These are phyloP conservation scores for Drosophila testacea DNA, from an alignment of 2,888 invertebrate genomes.

Conservation along the genomic window DNA sequence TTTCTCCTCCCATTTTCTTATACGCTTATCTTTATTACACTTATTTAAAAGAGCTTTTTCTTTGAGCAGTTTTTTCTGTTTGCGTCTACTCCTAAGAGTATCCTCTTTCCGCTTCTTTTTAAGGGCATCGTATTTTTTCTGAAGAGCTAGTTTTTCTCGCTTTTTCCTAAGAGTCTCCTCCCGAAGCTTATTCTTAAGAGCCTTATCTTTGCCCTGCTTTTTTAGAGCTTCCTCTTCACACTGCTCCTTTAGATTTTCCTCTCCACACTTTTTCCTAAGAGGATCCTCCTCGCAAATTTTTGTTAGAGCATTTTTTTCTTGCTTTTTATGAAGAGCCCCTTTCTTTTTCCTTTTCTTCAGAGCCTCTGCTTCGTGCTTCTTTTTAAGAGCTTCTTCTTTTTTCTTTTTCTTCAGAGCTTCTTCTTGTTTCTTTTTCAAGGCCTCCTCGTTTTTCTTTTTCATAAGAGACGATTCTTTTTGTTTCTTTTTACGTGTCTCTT, in stretches of 20 bases:
- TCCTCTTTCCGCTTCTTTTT: not conserved
- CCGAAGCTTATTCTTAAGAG: not conserved
- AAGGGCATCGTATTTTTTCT: not conserved
- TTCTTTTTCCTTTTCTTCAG: not conserved
- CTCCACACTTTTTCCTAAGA: not conserved
- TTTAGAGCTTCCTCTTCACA: not conserved
- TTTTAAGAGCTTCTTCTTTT: not conserved
- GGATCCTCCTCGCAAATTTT: not conserved
- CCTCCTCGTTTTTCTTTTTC: not conserved
- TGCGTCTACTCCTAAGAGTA: not conserved
- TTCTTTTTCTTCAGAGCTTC: not conserved
- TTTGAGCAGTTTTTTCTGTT: not conserved
- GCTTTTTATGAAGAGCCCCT: not conserved
- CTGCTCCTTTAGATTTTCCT: not conserved
- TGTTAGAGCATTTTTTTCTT: not conserved
- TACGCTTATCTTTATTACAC: not conserved
- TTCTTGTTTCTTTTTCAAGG: not conserved
- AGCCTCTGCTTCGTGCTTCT: not conserved
- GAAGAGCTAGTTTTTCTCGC: not conserved
- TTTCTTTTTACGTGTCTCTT: not conserved
- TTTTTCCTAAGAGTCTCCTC: not conserved
- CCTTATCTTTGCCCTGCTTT: not conserved
- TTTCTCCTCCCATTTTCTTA: constrained; percentile 1
- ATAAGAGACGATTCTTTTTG: not conserved
- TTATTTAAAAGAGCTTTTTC: constrained; percentile 1